These are phyloP conservation scores for Phyllopteryx taeniolatus DNA, from an alignment of 2,113 vertebrate genomes.

Conservation along the genomic window DNA sequence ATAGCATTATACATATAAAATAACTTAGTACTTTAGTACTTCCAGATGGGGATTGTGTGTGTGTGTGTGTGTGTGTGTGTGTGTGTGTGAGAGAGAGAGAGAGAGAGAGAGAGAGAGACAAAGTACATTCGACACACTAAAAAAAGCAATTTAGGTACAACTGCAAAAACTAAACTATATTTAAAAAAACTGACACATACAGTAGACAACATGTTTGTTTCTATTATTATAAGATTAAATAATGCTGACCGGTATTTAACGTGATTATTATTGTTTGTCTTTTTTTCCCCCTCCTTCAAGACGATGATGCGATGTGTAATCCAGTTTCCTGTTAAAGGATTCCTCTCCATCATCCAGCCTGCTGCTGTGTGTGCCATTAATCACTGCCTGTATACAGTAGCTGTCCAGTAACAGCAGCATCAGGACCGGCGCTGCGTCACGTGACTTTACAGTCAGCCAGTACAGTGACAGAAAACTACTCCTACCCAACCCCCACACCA, in stretches of 20 bases:
- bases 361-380: slow-evolving; percentile 24
- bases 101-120: no score
- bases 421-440: slow-evolving; percentile 49
- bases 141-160: not conserved
- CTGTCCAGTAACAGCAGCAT: slow-evolving; percentile 43
- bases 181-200: not conserved
- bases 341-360: not conserved
- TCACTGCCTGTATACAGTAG: not conserved
- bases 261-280: not conserved
- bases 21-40: not conserved
- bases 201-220: no score
- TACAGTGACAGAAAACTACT: not conserved
- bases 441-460: slow-evolving; percentile 22
- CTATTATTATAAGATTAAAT: no score
- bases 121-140: not conserved
- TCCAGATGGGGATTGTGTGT: not conserved
- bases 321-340: not conserved
- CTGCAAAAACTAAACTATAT: not conserved
- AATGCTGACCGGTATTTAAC: no score
- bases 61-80: no score
- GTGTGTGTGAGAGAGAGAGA: no score
- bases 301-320: not conserved
- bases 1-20: not conserved
- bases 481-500: not conserved
- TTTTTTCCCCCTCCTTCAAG: not conserved